A percentile compares a stretch with the other conserved stretches of the same genome.
Conservation (phyloP, 2,797 vertebrate species). For the Chiroxiphia lanceolata region DNA sequence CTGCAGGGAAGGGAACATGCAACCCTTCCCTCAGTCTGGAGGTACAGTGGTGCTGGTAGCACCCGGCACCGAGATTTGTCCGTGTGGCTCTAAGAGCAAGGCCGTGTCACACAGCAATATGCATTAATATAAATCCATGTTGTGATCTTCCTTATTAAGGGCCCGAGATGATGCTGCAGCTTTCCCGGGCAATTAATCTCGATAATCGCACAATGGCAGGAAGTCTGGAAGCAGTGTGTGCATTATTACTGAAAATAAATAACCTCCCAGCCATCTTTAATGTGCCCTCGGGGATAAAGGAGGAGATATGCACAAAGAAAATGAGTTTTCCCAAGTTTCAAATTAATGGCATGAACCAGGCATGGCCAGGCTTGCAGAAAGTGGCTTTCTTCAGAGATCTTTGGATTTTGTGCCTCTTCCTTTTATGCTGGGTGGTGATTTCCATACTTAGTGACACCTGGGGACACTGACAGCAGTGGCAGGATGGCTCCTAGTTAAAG, state of each 20-base stretch:
- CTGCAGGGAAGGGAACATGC: background rate
- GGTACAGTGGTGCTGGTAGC: background rate
- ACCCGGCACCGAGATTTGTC: background rate
- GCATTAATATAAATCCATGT: background rate
- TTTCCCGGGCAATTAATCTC: slow-evolving; percentile 60
- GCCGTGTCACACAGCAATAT: background rate
- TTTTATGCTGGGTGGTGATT: background rate
- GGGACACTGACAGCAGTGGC: background rate
- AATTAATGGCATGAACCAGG: slow-evolving; percentile 6
- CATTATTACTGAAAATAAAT: slow-evolving; percentile 48
- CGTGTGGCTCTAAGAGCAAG: background rate
- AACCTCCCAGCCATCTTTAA: slow-evolving; percentile 46
- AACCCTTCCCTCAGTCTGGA: background rate
- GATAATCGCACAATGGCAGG: slow-evolving; percentile 50
- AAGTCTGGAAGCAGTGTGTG: slow-evolving; percentile 48
- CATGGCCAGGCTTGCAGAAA: background rate
- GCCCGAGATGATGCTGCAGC: slow-evolving; percentile 35
- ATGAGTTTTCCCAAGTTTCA: background rate
- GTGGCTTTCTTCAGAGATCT: background rate
- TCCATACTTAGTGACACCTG: background rate
- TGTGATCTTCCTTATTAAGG: slow-evolving; percentile 24
- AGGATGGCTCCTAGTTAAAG: background rate
- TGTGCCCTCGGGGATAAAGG: slow-evolving; percentile 30
- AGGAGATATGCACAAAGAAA: slow-evolving; percentile 13
- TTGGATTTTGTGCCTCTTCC: background rate